Evolutionary conservation across 2,113 vertebrate genomes (phyloP).

Genomic region (Anas platyrhynchos): DNA sequence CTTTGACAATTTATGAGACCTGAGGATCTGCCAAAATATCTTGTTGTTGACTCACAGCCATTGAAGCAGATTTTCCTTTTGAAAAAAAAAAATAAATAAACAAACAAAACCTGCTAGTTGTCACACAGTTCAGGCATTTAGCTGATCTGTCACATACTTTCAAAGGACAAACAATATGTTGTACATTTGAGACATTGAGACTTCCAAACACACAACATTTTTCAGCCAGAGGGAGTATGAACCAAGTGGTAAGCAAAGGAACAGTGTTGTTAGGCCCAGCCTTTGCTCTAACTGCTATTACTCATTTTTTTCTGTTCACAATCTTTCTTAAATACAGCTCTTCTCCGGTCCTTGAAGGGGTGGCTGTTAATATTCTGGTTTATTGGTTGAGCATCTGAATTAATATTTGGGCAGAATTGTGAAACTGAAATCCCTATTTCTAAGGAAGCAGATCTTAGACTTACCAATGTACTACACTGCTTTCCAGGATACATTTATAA

Average conservation of each 20-base stretch:
- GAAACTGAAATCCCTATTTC: not conserved
- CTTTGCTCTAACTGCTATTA: not conserved
- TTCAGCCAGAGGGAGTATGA: conserved; percentile 18
- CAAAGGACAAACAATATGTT: conserved; percentile 4
- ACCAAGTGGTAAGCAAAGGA: not conserved
- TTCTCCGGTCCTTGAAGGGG: not conserved
- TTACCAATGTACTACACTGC: not conserved
- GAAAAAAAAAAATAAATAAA: not conserved
- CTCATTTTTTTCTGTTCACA: not conserved
- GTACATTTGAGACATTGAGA: not conserved
- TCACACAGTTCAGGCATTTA: conserved; percentile 3
- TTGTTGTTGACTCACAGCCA: not conserved
- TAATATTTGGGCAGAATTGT: not conserved
- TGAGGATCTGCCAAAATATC: conserved; percentile 19
- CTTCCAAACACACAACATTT: not conserved
- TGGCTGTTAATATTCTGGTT: not conserved
- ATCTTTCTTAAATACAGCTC: not conserved
- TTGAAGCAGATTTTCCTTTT: conserved; percentile 13
- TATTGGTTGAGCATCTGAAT: not conserved
- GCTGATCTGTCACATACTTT: conserved; percentile 22
- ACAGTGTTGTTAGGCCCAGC: not conserved
- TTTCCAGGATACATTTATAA: not conserved
- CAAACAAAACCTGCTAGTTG: conserved; percentile 2
- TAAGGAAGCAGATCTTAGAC: not conserved
- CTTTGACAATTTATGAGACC: not conserved